Percentiles rank a stretch among this genome's conserved stretches.
Evolutionary conservation across 2,888 invertebrate genomes (phyloP).

Genomic region (Phlogophora meticulosa): DNA sequence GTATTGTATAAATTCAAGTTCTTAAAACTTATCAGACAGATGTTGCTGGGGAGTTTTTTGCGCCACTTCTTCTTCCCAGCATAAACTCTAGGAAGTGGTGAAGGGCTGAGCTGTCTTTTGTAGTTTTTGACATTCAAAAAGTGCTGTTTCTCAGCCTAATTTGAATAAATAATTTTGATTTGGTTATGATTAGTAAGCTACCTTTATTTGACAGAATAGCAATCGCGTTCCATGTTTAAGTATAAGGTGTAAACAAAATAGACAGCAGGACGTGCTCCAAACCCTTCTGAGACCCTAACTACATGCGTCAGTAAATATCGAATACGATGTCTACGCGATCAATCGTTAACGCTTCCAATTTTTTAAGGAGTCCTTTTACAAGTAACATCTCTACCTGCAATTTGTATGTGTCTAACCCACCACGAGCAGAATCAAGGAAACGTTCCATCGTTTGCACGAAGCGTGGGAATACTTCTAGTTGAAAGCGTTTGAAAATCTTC

Average conservation of each 20-base stretch:
- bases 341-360: slow-evolving; percentile 62
- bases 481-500: slow-evolving; percentile 45
- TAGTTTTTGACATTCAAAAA: too few species aligned
- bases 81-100: too few species aligned
- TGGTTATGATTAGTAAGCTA: too few species aligned
- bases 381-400: slow-evolving; percentile 55
- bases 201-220: too few species aligned
- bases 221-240: too few species aligned
- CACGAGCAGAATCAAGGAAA: slow-evolving; percentile 54
- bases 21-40: too few species aligned
- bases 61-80: too few species aligned
- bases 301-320: slow-evolving; percentile 35
- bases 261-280: slow-evolving; percentile 32
- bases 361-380: slow-evolving; percentile 61
- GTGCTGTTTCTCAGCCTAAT: too few species aligned
- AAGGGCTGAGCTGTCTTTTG: too few species aligned
- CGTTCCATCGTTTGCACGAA: slow-evolving; percentile 42
- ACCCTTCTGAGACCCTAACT: slow-evolving; percentile 6
- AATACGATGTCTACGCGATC: slow-evolving; percentile 45
- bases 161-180: too few species aligned
- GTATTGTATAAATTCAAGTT: too few species aligned
- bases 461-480: slow-evolving; percentile 52
- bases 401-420: slow-evolving; percentile 61
- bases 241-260: background rate
- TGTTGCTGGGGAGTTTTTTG: too few species aligned